Base-by-base conservation (phyloP, 2,888 invertebrate genomes). In the Noctua janthe region DNA sequence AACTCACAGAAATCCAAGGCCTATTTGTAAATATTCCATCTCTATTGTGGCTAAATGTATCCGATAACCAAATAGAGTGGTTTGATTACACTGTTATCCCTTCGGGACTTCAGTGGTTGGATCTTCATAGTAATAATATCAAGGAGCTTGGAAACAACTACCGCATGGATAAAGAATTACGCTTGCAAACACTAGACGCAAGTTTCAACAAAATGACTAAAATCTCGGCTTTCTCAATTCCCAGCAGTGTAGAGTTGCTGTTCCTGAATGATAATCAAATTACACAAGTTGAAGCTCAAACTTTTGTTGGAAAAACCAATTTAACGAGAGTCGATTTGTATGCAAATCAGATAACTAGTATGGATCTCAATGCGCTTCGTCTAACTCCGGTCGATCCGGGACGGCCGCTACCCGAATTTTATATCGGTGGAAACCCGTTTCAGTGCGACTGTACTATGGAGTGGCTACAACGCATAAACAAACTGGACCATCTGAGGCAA, bases 371-470 rank as follows among this genome's bases (percentile, higher is more conserved):
- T 94, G 98, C 99, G 83, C 97, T 99, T 87, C 97, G 98, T 88
- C 97, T 99, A 90, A 98, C 98, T 88, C 98, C 98, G 78, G 98
- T 99, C 82, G 98, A 98, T 91, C 98, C 98, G 81, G 98, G 98
- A 85, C 97, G 98, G 82, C 97, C 98, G 77, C 96, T 99, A 88
- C 99, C 99, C 23, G 98, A 99, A 96, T 99, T 99, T 97, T 99
- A 99, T 95, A 98, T 99, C 86, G 99, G 99, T 64, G 99, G 99
- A 76, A 99, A 99, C 97, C 99, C 99, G 64, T 99, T 99, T 94
- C 98, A 98, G 91, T 99, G 99, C 94, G 99, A 99, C 94, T 99
- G 99, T 97, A 99, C 98, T 90, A 99, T 99, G 98, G 99, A 99
- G 94, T 99, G 99, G 99, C 96, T 99, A 92, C 99, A 99, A 94